Evolutionary conservation across 2,113 vertebrate species (phyloP).

Genomic region (Ceuthmochares aereus): DNA sequence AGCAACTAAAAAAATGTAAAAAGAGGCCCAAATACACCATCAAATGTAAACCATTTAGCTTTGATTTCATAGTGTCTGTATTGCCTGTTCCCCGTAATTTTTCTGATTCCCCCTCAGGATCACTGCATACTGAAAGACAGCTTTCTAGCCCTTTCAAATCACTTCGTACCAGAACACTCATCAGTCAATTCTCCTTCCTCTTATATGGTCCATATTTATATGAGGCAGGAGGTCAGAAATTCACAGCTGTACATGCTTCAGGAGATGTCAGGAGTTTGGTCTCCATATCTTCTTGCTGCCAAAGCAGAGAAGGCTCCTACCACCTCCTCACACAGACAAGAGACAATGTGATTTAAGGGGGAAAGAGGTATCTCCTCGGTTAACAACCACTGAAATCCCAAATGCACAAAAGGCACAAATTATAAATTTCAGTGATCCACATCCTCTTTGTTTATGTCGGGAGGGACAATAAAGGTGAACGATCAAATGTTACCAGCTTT

Average conservation of each 20-base stretch:
- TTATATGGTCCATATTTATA: neutral
- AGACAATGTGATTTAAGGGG: neutral
- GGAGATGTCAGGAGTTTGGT: neutral
- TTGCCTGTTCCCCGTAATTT: neutral
- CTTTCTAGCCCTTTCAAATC: neutral
- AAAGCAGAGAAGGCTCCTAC: neutral
- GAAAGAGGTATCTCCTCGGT: neutral
- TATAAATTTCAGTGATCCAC: neutral
- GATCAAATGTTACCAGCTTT: neutral
- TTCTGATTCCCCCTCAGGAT: neutral
- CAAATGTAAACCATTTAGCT: neutral
- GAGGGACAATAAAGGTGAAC: neutral
- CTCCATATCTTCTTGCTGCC: neutral
- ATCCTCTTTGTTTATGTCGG: neutral
- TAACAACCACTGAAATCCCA: neutral
- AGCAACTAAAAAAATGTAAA: neutral
- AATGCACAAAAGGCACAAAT: neutral
- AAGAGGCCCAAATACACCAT: neutral
- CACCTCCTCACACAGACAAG: neutral
- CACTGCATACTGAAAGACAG: neutral
- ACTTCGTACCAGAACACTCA: neutral
- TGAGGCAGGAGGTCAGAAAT: neutral
- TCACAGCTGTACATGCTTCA: neutral
- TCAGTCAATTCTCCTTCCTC: neutral
- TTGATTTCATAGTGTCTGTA: neutral